phyloP scores from a whole-genome alignment of 37 sponge, comb jelly and placozoan species.

The Mnemiopsis leidyi region DNA sequence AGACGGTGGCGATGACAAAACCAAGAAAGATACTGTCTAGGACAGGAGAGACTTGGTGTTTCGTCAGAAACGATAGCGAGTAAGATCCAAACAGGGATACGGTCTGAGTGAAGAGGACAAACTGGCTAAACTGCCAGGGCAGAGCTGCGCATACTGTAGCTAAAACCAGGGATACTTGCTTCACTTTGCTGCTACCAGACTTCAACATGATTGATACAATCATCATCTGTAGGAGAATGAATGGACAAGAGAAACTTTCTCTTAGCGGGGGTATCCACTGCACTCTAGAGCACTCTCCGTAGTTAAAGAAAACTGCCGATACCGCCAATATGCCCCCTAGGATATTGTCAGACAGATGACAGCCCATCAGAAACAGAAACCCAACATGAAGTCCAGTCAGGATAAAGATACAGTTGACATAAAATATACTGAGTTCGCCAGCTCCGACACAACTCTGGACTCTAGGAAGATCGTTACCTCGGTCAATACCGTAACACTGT shows the following conservation, averaged over 20 bases:
- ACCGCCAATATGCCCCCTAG: conserved; percentile 72
- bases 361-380: conserved; percentile 72
- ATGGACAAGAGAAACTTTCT: conserved; percentile 93
- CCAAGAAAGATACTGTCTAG: conserved; percentile 18
- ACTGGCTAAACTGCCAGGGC: conserved; percentile 80
- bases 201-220: conserved; percentile 69
- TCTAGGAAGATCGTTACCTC: conserved; percentile 75
- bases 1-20: neutral
- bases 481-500: conserved; percentile 73
- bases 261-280: conserved; percentile 97
- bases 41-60: conserved; percentile 52
- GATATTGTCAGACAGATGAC: conserved; percentile 70
- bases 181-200: neutral
- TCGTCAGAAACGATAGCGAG: conserved; percentile 43
- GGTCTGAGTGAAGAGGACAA: conserved; percentile 82
- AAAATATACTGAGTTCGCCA: conserved; percentile 83
- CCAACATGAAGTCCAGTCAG: conserved; percentile 74
- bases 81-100: conserved; percentile 68
- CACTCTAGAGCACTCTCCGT: conserved; percentile 80
- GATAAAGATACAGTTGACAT: conserved; percentile 81
- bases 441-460: conserved; percentile 74
- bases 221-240: conserved; percentile 79
- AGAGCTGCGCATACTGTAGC: neutral
- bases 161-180: neutral
- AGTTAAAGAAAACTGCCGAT: conserved; percentile 77